Evolutionary conservation across 1,140 invertebrate genomes (phyloP).

Genomic region (Maconellicoccus hirsutus): DNA sequence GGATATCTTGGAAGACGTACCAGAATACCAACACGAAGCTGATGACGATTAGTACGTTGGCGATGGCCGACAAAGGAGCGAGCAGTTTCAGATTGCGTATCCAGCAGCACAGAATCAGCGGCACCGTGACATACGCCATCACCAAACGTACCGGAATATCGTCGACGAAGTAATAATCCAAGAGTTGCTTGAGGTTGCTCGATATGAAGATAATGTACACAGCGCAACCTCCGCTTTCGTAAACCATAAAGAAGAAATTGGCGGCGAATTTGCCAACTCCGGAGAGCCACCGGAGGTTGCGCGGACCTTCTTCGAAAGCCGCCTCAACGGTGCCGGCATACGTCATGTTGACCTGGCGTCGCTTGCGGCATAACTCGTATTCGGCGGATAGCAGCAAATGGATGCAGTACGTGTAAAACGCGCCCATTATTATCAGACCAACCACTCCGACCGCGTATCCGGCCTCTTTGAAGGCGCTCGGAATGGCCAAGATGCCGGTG

Average conservation of each 20-base stretch:
- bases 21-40: conserved; percentile 55
- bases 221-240: conserved; percentile 78
- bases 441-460: conserved; percentile 38
- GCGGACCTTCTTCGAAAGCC: conserved; percentile 53
- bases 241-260: conserved; percentile 60
- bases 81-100: conserved; percentile 59
- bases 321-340: conserved; percentile 57
- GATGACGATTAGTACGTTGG: conserved; percentile 50
- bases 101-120: conserved; percentile 53
- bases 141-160: conserved; percentile 38
- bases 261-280: conserved; percentile 46
- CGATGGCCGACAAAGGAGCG: conserved; percentile 58
- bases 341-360: conserved; percentile 49
- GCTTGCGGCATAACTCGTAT: conserved; percentile 53
- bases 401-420: conserved; percentile 17
- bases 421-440: conserved; percentile 34
- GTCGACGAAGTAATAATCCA: conserved; percentile 38
- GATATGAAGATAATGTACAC: conserved; percentile 79
- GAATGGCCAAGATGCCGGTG: conserved; percentile 44
- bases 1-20: conserved; percentile 50
- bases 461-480: conserved; percentile 40
- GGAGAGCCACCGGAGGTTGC: conserved; percentile 32
- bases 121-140: conserved; percentile 46
- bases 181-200: conserved; percentile 49
- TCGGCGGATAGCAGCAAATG: conserved; percentile 42